Evolutionary conservation across 37 sponge, comb jelly and placozoan species (phyloP), one percentile per base, ranked within the genome.

Genomic region (Beroe ovata): DNA sequence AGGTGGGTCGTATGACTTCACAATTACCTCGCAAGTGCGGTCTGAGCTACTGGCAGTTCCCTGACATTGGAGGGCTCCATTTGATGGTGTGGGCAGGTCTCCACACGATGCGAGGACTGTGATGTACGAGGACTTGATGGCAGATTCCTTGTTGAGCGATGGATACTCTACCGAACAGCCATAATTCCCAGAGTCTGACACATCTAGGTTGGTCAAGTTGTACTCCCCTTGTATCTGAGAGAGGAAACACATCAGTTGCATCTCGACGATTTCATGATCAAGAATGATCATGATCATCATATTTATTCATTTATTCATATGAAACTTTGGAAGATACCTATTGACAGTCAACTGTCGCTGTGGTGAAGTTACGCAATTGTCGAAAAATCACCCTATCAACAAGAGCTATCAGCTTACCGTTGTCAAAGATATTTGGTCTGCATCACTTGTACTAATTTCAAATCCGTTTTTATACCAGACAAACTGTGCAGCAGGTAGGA

Each of bases 391-490:
- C n/a, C n/a, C n/a, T n/a, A n/a, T n/a, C n/a, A n/a, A n/a, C n/a
- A n/a, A n/a, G n/a, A n/a, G n/a, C n/a, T n/a, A n/a, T n/a, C n/a
- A n/a, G 33, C 84, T 26, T n/a, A 77, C 84, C 26, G 42, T 35
- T 6, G 54, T 77, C 1, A 77, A 25, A 40, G 84, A 77, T 42
- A 77, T 77, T 29, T 77, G 84, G 16, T 39, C 54, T 32, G 84
- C 42, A 22, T 16, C 54, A 8, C 71, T 38, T 8, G 35, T 8
- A 2, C 36, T 19, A 28, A 42, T 40, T 20, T 77, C 54, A 40
- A 77, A 77, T 0, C 84, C 84, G 84, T 77, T 77, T 29, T 77
- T 77, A 36, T 77, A 77, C 84, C 84, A 77, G 29, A 77, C 22
- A 36, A 77, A 77, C 54, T 42, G n/a, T 42, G 84, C 38, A 4